Conservation (phyloP, 2,113 vertebrate species). For the Pterophyllum scalare region DNA sequence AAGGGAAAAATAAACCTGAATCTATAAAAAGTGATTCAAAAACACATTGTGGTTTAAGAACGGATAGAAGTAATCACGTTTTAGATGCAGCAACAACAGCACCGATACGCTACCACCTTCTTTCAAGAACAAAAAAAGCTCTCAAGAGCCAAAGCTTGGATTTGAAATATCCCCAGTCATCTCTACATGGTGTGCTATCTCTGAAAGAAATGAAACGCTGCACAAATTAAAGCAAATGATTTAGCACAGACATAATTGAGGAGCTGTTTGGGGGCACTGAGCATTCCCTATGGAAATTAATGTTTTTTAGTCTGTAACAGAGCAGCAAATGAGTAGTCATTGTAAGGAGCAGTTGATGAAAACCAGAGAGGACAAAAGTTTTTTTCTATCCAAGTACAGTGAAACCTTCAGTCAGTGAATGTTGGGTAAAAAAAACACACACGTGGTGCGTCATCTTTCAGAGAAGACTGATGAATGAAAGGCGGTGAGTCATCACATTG, state of each 20-base stretch:
- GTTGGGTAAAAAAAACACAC: background rate
- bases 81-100: background rate
- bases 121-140: background rate
- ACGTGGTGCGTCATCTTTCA: background rate
- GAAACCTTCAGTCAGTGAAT: background rate
- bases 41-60: background rate
- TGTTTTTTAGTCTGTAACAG: background rate
- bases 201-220: background rate
- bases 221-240: background rate
- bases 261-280: background rate
- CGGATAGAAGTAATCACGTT: background rate
- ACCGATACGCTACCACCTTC: rapidly evolving
- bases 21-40: background rate
- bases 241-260: background rate
- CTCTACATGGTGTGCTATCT: background rate
- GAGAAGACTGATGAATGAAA: background rate
- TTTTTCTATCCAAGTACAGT: background rate
- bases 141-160: background rate
- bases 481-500: background rate
- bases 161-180: background rate
- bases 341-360: background rate
- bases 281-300: background rate
- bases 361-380: background rate
- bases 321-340: background rate
- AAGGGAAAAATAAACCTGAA: background rate